A percentile compares a stretch with the other conserved stretches of the same genome.
Conservation (phyloP, 1,140 invertebrate species). For the Elymnias hypermnestra region DNA sequence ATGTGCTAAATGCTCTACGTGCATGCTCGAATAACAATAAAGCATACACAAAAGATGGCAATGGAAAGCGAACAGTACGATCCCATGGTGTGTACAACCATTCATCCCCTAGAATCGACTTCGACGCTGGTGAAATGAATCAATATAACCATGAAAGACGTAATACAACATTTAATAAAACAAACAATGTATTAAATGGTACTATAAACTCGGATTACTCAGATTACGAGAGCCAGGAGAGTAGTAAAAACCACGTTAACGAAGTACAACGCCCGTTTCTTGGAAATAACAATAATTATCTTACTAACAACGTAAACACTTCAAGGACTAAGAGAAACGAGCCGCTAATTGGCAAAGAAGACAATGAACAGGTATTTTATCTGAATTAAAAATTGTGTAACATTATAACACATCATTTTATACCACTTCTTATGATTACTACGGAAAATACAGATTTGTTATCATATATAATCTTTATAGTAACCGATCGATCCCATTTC, state of each 20-base stretch:
- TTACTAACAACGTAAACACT: constrained; percentile 15
- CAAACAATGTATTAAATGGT: constrained; percentile 34
- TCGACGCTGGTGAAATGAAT: constrained; percentile 26
- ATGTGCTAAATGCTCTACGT: constrained; percentile 42
- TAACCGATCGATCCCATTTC: too few species aligned
- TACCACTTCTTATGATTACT: too few species aligned
- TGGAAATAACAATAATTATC: not conserved
- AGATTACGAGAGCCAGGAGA: constrained; percentile 15
- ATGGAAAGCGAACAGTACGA: constrained; percentile 22
- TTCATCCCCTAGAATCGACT: too few species aligned
- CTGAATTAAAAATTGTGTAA: not conserved
- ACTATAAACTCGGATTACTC: constrained; percentile 36
- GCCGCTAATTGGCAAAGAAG: constrained; percentile 32
- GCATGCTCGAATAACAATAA: constrained; percentile 25
- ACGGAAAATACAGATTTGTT: not conserved
- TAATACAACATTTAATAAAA: constrained; percentile 31
- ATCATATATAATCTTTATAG: too few species aligned
- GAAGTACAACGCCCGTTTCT: constrained; percentile 8
- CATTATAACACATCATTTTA: too few species aligned
- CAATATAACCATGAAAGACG: constrained; percentile 44
- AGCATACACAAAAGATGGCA: constrained; percentile 4
- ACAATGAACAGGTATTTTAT: constrained; percentile 44
- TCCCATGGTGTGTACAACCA: constrained; percentile 33
- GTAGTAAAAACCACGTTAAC: constrained; percentile 16
- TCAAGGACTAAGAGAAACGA: constrained; percentile 42